Evolutionary conservation across 1,140 invertebrate species (phyloP).

Genomic region (Drosophila subpulchrella): DNA sequence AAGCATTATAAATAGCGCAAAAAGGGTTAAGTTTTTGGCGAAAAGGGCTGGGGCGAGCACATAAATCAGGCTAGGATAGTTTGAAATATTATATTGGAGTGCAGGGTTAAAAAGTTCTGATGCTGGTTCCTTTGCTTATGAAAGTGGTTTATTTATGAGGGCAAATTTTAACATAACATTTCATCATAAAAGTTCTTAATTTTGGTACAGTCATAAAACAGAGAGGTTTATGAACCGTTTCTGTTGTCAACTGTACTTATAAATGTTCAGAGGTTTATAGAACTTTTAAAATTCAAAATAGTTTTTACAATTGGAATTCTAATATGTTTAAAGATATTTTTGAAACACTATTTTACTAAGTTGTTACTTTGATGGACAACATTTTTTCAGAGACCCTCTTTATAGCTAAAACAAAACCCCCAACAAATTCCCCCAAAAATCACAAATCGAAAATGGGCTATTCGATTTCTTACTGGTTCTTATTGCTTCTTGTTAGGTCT

Average conservation of each 20-base stretch:
- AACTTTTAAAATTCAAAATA: too few species aligned
- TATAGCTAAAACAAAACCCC: too few species aligned
- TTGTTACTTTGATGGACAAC: too few species aligned
- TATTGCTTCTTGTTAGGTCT: slow-evolving; percentile 13
- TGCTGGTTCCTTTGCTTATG: neutral
- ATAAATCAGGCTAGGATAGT: slow-evolving; percentile 39
- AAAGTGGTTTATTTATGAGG: slow-evolving; percentile 16
- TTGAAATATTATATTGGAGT: slow-evolving; percentile 7
- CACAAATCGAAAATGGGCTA: neutral
- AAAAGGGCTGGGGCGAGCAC: slow-evolving; percentile 1
- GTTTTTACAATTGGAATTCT: too few species aligned
- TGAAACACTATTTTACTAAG: too few species aligned
- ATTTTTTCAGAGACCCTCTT: too few species aligned
- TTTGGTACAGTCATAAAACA: neutral
- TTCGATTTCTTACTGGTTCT: slow-evolving; percentile 1
- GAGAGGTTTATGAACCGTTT: too few species aligned
- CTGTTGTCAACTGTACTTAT: too few species aligned
- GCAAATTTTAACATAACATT: too few species aligned
- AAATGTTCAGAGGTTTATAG: too few species aligned
- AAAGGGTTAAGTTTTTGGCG: slow-evolving; percentile 19
- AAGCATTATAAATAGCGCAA: slow-evolving; percentile 52
- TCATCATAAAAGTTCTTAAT: neutral
- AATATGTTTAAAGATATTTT: too few species aligned
- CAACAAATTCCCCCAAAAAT: neutral
- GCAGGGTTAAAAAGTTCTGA: slow-evolving; percentile 1